These are phyloP conservation scores for Popillia japonica DNA, from an alignment of 1,140 invertebrate genomes.

Conservation along the genomic window DNA sequence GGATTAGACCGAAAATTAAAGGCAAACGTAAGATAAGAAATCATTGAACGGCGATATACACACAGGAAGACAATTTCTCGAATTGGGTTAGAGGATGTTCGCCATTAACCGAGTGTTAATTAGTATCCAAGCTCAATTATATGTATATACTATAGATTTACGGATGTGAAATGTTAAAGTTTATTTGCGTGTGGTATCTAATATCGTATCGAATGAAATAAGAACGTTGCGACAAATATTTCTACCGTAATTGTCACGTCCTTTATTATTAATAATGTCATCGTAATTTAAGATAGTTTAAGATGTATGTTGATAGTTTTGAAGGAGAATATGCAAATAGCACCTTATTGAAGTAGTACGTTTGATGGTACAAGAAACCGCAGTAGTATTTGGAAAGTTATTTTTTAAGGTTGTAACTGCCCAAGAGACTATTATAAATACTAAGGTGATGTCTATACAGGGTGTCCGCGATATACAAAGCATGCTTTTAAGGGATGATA, in stretches of 20 bases:
- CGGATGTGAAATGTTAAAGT: constrained; percentile 31
- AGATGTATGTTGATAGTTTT: too few species aligned
- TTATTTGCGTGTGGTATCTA: not conserved
- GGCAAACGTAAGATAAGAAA: not conserved
- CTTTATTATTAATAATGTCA: not conserved
- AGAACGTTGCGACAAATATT: not conserved
- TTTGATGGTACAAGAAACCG: too few species aligned
- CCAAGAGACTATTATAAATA: too few species aligned
- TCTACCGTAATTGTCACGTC: not conserved
- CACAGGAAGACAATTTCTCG: not conserved
- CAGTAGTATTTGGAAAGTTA: too few species aligned
- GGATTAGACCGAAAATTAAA: not conserved
- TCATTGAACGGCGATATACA: not conserved
- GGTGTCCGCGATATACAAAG: too few species aligned
- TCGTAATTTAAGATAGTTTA: too few species aligned
- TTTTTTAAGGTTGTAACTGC: too few species aligned
- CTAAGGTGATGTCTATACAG: too few species aligned
- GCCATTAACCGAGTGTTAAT: constrained; percentile 17
- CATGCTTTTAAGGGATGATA: too few species aligned
- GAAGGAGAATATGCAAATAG: too few species aligned
- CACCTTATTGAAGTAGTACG: too few species aligned
- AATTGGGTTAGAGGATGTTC: constrained; percentile 20
- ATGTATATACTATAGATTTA: not conserved
- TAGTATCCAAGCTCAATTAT: not conserved
- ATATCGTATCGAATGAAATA: too few species aligned